Evolutionary conservation across 2,113 vertebrate genomes (phyloP).

Genomic region (Embiotoca jacksoni): DNA sequence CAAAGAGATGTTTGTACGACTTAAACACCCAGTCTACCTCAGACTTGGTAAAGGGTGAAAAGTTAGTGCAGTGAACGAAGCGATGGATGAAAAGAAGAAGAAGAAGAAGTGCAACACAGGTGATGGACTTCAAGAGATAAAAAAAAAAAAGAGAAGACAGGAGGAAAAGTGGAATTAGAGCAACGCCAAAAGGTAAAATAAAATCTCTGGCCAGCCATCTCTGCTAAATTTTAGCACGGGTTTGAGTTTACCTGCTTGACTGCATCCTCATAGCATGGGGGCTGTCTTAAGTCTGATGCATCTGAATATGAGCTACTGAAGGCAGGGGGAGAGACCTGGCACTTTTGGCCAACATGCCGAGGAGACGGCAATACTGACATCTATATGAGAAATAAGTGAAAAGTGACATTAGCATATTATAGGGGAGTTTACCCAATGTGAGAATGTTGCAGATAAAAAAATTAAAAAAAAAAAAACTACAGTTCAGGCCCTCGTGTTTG

Average conservation of each 20-base stretch:
- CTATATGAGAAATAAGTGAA: constrained; percentile 86
- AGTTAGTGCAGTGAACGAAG: constrained; percentile 50
- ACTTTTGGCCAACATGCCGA: constrained; percentile 89
- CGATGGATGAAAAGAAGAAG: constrained; percentile 45
- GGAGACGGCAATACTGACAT: constrained; percentile 87
- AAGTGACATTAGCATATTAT: constrained; percentile 69
- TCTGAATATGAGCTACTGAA: constrained; percentile 91
- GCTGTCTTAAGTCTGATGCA: constrained; percentile 90
- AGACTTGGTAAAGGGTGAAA: constrained; percentile 38
- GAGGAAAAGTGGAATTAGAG: constrained; percentile 41
- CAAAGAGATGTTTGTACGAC: neutral
- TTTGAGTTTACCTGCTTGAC: constrained; percentile 91
- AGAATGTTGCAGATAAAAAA: constrained; percentile 13
- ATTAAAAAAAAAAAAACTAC: constrained; percentile 1
- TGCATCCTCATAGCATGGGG: constrained; percentile 96
- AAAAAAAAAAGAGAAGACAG: constrained; percentile 22
- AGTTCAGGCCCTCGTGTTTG: constrained; percentile 3
- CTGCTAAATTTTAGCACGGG: constrained; percentile 43
- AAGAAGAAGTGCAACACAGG: constrained; percentile 29
- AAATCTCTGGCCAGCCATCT: constrained; percentile 60
- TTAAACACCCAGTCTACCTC: neutral
- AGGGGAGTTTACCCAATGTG: constrained; percentile 40
- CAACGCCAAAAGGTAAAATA: constrained; percentile 52
- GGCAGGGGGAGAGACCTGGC: constrained; percentile 87
- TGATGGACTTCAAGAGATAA: constrained; percentile 36